Evolutionary conservation across 1,140 invertebrate genomes (phyloP).

Genomic region (Leptinotarsa defecta): DNA sequence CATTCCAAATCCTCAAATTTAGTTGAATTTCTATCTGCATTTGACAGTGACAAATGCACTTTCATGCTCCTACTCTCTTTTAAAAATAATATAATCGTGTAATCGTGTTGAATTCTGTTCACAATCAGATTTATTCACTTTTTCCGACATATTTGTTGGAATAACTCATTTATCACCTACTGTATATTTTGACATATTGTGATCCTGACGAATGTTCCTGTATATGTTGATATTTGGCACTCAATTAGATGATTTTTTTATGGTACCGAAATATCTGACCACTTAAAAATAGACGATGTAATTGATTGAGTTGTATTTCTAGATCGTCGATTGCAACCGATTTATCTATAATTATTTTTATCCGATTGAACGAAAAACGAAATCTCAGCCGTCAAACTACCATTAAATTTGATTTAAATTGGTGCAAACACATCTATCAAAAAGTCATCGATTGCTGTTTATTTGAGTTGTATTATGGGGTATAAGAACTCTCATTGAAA

Average conservation of each 20-base stretch:
- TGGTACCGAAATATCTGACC: background rate
- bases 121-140: no score
- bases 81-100: no score
- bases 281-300: background rate
- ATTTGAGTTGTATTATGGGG: background rate
- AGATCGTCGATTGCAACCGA: background rate
- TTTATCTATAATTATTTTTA: background rate
- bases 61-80: no score
- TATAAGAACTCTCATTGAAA: background rate
- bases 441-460: constrained; percentile 2
- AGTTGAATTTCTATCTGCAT: no score
- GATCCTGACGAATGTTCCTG: background rate
- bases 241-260: background rate
- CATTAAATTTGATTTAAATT: constrained; percentile 9
- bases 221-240: background rate
- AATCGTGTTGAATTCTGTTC: no score
- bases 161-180: no score
- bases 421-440: constrained; percentile 3
- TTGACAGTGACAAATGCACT: no score
- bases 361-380: background rate
- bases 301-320: constrained; percentile 3
- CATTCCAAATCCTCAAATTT: no score
- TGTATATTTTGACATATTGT: constrained; percentile 2
- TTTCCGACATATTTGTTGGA: no score
- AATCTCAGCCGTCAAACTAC: background rate